phyloP scores from a whole-genome alignment of 2,888 invertebrate genomes.

The Cybosia mesomella region DNA sequence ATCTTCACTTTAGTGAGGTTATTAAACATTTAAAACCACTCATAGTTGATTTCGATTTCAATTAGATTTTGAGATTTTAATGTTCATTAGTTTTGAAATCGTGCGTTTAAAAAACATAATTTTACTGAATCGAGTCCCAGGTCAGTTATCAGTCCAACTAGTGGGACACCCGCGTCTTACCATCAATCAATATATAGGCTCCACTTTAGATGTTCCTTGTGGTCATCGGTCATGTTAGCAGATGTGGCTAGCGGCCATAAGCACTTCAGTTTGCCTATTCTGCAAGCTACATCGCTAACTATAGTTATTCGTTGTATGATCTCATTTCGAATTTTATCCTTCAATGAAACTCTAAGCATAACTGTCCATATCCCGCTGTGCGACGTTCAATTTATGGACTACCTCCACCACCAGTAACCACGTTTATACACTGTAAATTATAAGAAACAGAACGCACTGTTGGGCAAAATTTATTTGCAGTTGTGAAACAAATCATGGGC shows the following conservation, averaged over 20 bases:
- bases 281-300: not conserved
- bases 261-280: not conserved
- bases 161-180: too few species aligned
- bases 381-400: not conserved
- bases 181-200: too few species aligned
- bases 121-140: too few species aligned
- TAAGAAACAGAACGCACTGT: not conserved
- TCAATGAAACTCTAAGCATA: not conserved
- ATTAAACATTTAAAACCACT: too few species aligned
- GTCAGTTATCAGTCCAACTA: too few species aligned
- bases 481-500: not conserved
- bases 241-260: too few species aligned
- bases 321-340: not conserved
- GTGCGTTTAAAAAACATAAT: too few species aligned
- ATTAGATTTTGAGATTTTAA: too few species aligned
- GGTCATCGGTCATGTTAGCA: too few species aligned
- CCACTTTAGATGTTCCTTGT: not conserved
- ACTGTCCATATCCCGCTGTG: not conserved
- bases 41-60: too few species aligned
- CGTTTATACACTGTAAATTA: not conserved
- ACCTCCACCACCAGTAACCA: not conserved
- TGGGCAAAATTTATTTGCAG: not conserved
- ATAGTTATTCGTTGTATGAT: not conserved
- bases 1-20: too few species aligned
- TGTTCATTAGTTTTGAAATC: too few species aligned